A percentile compares a stretch with the other conserved stretches of the same genome.
Conservation (phyloP, 2,888 invertebrate genomes). For the Oxycera nigricornis region DNA sequence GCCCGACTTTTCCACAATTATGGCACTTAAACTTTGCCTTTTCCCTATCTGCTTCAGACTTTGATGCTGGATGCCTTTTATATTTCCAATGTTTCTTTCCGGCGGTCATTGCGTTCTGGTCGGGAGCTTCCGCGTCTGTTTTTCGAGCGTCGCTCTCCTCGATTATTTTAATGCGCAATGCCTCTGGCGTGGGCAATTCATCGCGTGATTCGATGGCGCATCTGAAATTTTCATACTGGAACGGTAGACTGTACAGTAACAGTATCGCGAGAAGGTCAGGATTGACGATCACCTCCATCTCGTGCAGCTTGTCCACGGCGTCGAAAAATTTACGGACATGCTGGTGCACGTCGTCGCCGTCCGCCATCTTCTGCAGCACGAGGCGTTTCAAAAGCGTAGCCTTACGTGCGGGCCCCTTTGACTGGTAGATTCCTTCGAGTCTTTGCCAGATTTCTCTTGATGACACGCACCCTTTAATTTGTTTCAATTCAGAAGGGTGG, state of each 20-base stretch:
- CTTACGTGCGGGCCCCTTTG: conserved; percentile 56
- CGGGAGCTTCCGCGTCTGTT: neutral
- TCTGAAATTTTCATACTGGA: conserved; percentile 52
- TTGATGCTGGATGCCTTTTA: no score
- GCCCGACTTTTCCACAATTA: neutral
- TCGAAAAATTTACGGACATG: conserved; percentile 53
- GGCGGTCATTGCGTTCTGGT: neutral
- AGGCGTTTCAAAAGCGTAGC: conserved; percentile 56
- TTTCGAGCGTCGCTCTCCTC: conserved; percentile 50
- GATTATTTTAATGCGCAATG: conserved; percentile 52
- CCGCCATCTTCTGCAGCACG: conserved; percentile 52
- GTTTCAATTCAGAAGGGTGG: conserved; percentile 50
- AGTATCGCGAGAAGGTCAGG: conserved; percentile 51
- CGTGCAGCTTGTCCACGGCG: conserved; percentile 52
- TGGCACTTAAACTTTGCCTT: neutral
- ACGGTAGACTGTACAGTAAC: conserved; percentile 53
- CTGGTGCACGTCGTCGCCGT: conserved; percentile 51
- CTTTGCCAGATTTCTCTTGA: conserved; percentile 55
- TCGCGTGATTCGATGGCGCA: conserved; percentile 54
- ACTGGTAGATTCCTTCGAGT: conserved; percentile 53
- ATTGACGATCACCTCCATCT: conserved; percentile 51
- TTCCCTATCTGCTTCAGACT: neutral
- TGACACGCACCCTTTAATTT: conserved; percentile 49
- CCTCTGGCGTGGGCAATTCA: conserved; percentile 51
- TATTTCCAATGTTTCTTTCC: neutral